Percentiles rank a stretch among this genome's conserved stretches.
These are phyloP conservation scores for Pseudococcus viburni DNA, from an alignment of 2,888 invertebrate species.

Conservation along the genomic window DNA sequence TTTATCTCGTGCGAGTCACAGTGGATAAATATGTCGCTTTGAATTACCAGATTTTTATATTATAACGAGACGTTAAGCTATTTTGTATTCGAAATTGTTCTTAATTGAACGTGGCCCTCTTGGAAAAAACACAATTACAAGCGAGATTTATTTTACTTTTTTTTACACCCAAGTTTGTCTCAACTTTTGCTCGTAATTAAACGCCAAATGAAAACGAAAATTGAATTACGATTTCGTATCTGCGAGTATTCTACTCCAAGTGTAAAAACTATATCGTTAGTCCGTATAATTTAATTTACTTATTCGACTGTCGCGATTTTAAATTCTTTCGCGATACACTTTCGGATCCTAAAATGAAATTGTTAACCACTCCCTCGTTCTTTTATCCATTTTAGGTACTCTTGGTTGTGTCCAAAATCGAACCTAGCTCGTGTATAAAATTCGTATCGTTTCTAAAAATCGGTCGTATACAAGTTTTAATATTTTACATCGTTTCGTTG, in stretches of 20 bases:
- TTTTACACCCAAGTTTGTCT: background rate
- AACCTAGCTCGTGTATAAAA: background rate
- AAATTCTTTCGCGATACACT: background rate
- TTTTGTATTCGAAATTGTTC: background rate
- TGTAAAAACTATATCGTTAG: background rate
- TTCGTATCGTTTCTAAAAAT: background rate
- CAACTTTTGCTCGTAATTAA: slow-evolving; percentile 5
- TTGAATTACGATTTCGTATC: background rate
- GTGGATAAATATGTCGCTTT: background rate
- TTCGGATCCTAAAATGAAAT: background rate
- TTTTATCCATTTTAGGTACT: background rate
- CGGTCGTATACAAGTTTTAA: background rate
- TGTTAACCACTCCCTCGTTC: background rate
- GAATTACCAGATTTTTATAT: background rate
- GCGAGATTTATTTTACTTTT: background rate
- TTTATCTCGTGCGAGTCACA: background rate
- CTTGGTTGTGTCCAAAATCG: background rate
- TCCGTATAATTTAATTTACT: background rate
- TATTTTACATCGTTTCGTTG: background rate
- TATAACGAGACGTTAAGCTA: background rate
- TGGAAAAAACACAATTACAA: background rate
- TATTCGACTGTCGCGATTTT: background rate
- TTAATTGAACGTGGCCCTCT: background rate
- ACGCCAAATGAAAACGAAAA: slow-evolving; percentile 7
- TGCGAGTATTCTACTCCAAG: background rate